Evolutionary conservation across 2,113 vertebrate genomes (phyloP).

Genomic region (Podocnemis expansa): DNA sequence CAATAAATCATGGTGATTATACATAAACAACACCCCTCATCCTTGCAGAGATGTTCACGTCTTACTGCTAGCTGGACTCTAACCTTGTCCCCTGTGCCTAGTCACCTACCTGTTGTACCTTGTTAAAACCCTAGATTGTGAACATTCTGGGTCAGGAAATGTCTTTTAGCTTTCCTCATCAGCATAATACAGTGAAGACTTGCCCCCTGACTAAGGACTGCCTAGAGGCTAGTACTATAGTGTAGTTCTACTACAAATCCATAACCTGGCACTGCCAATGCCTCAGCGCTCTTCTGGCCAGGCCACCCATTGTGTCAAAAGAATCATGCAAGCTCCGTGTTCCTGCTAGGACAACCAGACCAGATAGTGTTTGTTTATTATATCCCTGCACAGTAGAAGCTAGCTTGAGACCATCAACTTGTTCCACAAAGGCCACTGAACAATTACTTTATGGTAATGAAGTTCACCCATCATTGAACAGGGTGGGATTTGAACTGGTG

Average conservation of each 20-base stretch:
- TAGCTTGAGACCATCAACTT: not conserved
- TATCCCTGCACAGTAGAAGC: not conserved
- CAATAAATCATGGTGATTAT: not conserved
- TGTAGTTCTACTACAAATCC: not conserved
- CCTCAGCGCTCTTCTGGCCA: not conserved
- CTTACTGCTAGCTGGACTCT: not conserved
- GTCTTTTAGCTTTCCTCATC: not conserved
- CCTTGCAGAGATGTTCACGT: not conserved
- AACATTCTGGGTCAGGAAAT: fast-evolving
- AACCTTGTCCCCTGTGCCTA: not conserved
- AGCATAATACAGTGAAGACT: not conserved
- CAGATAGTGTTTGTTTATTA: not conserved
- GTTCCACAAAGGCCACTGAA: not conserved
- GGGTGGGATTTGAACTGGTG: not conserved
- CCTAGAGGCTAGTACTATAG: not conserved
- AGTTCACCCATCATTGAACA: constrained; percentile 23
- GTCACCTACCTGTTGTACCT: not conserved
- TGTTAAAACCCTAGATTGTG: not conserved
- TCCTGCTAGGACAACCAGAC: not conserved
- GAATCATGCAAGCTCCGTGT: not conserved
- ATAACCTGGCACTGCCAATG: not conserved
- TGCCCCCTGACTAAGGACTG: not conserved
- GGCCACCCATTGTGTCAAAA: not conserved
- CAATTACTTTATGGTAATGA: not conserved
- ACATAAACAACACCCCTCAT: not conserved